Evolutionary conservation across 2,797 vertebrate species (phyloP), one percentile per base, ranked within the genome.

Genomic region (Petrocephalus schoutedeni): DNA sequence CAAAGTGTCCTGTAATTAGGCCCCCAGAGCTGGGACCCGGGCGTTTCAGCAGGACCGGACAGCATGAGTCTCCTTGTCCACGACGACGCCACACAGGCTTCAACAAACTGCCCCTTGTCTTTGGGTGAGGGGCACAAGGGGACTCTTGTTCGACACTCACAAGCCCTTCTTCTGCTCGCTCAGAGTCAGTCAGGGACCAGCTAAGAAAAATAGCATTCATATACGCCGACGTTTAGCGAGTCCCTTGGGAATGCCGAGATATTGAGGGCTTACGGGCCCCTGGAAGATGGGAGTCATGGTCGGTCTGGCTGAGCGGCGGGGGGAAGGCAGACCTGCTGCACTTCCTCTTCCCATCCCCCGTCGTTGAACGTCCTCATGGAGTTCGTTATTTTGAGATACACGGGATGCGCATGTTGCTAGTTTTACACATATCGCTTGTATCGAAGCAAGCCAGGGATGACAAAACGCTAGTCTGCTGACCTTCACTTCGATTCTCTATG

Each of bases 71-170:
- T 85, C 53, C 84, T 41, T 6, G 28, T 58, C 71, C 23, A 86
- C 28, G 14, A 23, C 28, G 2, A n/a, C 21, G 0, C 32, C 14
- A 12, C 4, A 4, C 21, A 80, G 32, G 53, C 84, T 28, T 58
- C 56, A 32, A 88, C 87, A 88, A 61, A 36, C 14, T n/a, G 36
- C 1, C n/a, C 41, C 45, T 83, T 88, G 87, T 88, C 77, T 21
- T 45, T 21, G n/a, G n/a, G 16, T 1, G 12, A 51, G 77, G 21
- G 36, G 54, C 36, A 61, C 74, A 83, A 88, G 58, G 36, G 2
- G 10, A 16, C 5, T n/a, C 1, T 87, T 82, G 28, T 74, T 21
- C 53, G 0, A 7, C 53, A 49, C 87, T 49, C 71, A 87, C 32
- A 54, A 57, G 51, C 54, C 53, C 71, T 59, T 59, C 67, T 82